Conservation (phyloP, 2,888 invertebrate species). For the Aspidiotus destructor region DNA sequence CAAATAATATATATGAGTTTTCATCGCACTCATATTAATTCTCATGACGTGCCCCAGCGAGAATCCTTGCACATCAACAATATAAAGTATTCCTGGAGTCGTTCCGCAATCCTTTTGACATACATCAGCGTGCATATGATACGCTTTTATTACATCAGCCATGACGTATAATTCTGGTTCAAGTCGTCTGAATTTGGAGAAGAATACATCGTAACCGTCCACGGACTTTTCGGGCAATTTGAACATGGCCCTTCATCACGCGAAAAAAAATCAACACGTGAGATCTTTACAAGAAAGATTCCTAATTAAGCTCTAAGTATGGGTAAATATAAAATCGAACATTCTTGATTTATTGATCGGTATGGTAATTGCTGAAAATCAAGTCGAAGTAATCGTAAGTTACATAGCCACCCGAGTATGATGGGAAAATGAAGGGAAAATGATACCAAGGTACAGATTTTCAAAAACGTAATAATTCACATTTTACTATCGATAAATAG, state of each 20-base stretch:
- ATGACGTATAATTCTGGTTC: conserved; percentile 34
- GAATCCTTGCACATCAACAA: conserved; percentile 34
- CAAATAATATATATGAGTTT: conserved; percentile 33
- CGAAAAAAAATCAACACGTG: neutral
- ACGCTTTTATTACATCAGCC: conserved; percentile 33
- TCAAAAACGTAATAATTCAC: too few relatives aligned
- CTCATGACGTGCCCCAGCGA: conserved; percentile 33
- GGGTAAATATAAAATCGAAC: too few relatives aligned
- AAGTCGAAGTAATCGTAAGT: too few relatives aligned
- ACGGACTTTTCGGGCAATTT: conserved; percentile 28
- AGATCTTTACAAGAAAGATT: neutral
- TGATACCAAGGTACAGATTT: too few relatives aligned
- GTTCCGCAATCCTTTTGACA: conserved; percentile 33
- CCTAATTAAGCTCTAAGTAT: too few relatives aligned
- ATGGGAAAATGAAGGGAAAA: too few relatives aligned
- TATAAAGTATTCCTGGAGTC: conserved; percentile 29
- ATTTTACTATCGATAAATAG: too few relatives aligned
- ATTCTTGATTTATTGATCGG: too few relatives aligned
- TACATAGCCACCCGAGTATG: too few relatives aligned
- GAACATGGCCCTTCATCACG: conserved; percentile 4
- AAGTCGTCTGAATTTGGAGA: conserved; percentile 20
- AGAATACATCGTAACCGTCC: conserved; percentile 33
- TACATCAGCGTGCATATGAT: conserved; percentile 34
- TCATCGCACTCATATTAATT: conserved; percentile 32
- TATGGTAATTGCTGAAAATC: too few relatives aligned